Evolutionary conservation across 2,797 vertebrate genomes (phyloP).

Genomic region (Hydrocynus forskahlii): DNA sequence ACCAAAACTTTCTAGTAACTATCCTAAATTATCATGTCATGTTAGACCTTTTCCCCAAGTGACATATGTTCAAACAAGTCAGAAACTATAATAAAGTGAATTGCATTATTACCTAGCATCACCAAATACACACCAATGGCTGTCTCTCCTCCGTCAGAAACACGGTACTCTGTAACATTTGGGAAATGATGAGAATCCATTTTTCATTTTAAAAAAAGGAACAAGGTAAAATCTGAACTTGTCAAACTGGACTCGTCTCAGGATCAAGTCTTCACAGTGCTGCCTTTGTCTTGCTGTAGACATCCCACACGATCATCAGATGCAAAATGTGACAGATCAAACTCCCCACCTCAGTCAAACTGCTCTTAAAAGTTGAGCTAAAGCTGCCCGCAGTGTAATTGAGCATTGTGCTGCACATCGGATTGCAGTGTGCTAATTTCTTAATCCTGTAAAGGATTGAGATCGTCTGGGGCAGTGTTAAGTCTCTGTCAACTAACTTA

Average conservation of each 20-base stretch:
- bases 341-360: not conserved
- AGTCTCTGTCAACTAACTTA: slow-evolving; percentile 11
- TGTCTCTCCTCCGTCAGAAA: slow-evolving; percentile 41
- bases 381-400: not conserved
- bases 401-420: not conserved
- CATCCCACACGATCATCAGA: not conserved
- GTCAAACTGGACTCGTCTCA: slow-evolving; percentile 29
- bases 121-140: slow-evolving; percentile 41
- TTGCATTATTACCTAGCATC: slow-evolving; percentile 43
- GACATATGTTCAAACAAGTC: not conserved
- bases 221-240: not conserved
- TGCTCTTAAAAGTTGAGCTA: slow-evolving; percentile 13
- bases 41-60: not conserved
- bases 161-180: slow-evolving; percentile 34
- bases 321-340: not conserved
- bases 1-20: no score
- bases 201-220: not conserved
- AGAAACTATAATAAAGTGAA: not conserved
- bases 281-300: not conserved
- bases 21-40: not conserved
- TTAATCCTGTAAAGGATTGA: slow-evolving; percentile 46
- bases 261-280: not conserved
- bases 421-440: slow-evolving; percentile 27
- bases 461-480: slow-evolving; percentile 17
- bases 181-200: slow-evolving; percentile 8